Base-by-base conservation (phyloP, 2,113 vertebrate genomes). In the Myotis yumanensis region DNA sequence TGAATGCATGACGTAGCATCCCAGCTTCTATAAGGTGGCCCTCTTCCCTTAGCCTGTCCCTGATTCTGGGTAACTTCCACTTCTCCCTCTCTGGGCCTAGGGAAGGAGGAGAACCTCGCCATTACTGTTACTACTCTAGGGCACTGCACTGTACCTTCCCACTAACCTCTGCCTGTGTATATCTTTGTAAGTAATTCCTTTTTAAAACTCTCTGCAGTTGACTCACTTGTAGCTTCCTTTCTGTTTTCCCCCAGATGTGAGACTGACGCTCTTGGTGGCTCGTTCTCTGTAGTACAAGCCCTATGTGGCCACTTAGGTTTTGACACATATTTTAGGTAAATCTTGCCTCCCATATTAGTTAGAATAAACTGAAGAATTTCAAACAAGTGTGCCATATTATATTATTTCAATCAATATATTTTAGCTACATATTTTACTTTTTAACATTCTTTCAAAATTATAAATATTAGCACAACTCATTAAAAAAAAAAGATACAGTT, bases 391-490 rank as follows among this genome's bases (percentile, higher is more conserved):
- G 2, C 11, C 17, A 0, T n/a, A 46, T 43, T 32, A 66, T 20
- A 66, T 68, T 81, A 69, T n/a, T 59, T 12, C 79, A 75, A 62
- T 2, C 11, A 89, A 2, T 43, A 25, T 73, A 89, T 69, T 82
- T 59, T 22, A 87, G 15, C 52, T 66, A 87, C 18, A 54, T 52
- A 64, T 62, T 93, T 43, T 14, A 83, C 66, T 25, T 77, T 94
- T 35, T 62, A 28, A 86, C 17, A 48, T 35, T 69, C 46, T 2
- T 92, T 86, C 9, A 66, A 82, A 92, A 43, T 17, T 20, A 12
- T n/a, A 90, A 90, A 32, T 37, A 51, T 4, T 64, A 62, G 18
- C 68, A 37, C 25, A 35, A 10, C 32, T 85, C 7, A 12, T n/a
- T 52, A 14, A 28, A 69, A 7, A 69, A 7, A 82, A 48, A 43